Evolutionary conservation across 2,888 invertebrate genomes (phyloP).

Genomic region (Drosophila phalerata): DNA sequence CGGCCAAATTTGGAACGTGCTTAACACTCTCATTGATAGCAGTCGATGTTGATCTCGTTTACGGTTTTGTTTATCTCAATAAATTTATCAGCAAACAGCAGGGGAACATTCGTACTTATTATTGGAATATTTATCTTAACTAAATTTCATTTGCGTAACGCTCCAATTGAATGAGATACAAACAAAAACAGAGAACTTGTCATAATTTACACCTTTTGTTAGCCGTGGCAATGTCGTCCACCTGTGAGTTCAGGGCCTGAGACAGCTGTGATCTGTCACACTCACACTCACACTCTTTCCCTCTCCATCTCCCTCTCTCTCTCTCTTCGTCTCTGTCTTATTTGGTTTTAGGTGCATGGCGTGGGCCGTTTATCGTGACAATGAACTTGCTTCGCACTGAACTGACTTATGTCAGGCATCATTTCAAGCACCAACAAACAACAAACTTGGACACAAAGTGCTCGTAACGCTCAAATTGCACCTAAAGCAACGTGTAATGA

Average conservation of each 20-base stretch:
- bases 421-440: constrained; percentile 29
- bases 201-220: constrained; percentile 58
- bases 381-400: constrained; percentile 61
- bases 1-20: constrained; percentile 59
- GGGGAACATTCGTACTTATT: constrained; percentile 17
- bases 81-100: constrained; percentile 50
- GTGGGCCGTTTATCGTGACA: constrained; percentile 55
- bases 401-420: constrained; percentile 38
- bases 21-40: constrained; percentile 44
- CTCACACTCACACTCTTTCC: background rate
- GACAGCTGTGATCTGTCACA: constrained; percentile 34
- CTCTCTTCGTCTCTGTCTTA: background rate
- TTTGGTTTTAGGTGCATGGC: constrained; percentile 24
- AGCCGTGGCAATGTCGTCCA: constrained; percentile 48
- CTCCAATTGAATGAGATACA: constrained; percentile 59
- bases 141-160: constrained; percentile 55
- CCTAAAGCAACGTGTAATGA: constrained; percentile 40
- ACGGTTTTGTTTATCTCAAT: constrained; percentile 53
- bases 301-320: background rate
- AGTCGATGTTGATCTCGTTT: constrained; percentile 30
- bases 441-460: constrained; percentile 35
- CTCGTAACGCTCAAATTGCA: constrained; percentile 45
- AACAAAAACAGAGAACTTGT: constrained; percentile 27
- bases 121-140: constrained; percentile 25
- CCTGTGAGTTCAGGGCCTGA: constrained; percentile 62